Evolutionary conservation across 1,140 invertebrate species (phyloP).

Genomic region (Hyphantria cunea): DNA sequence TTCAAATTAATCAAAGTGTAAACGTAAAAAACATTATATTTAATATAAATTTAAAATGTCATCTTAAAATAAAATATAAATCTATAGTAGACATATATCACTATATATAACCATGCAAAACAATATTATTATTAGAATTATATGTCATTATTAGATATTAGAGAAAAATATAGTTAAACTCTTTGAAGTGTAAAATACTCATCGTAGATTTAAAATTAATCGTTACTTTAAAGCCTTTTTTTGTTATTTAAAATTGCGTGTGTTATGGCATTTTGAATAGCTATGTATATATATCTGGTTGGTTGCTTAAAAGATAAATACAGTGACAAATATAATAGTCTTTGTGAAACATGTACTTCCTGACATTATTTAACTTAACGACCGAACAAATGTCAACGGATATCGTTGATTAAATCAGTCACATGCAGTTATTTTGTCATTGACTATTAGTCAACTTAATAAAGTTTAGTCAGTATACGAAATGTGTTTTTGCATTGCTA

Average conservation of each 20-base stretch:
- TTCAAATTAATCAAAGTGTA: no score
- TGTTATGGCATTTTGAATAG: constrained; percentile 45
- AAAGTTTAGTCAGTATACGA: neutral
- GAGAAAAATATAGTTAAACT: constrained; percentile 16
- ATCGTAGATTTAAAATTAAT: constrained; percentile 19
- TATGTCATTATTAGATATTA: constrained; percentile 13
- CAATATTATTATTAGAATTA: neutral
- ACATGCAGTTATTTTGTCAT: no score
- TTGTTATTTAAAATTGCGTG: constrained; percentile 30
- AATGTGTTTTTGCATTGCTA: no score
- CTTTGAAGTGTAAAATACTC: constrained; percentile 26
- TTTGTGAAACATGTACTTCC: neutral
- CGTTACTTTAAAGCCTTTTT: constrained; percentile 28
- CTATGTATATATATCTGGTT: constrained; percentile 34
- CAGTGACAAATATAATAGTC: constrained; percentile 10
- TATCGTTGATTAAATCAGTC: no score
- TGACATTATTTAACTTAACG: no score
- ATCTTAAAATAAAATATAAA: no score
- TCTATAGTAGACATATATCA: constrained; percentile 22
- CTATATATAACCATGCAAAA: constrained; percentile 38
- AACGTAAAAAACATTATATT: no score
- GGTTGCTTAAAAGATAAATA: constrained; percentile 22
- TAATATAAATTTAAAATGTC: no score
- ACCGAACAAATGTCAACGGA: neutral
- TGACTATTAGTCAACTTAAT: neutral